These are phyloP conservation scores for Stomorhina lunata DNA, from an alignment of 2,888 invertebrate species.

Conservation along the genomic window DNA sequence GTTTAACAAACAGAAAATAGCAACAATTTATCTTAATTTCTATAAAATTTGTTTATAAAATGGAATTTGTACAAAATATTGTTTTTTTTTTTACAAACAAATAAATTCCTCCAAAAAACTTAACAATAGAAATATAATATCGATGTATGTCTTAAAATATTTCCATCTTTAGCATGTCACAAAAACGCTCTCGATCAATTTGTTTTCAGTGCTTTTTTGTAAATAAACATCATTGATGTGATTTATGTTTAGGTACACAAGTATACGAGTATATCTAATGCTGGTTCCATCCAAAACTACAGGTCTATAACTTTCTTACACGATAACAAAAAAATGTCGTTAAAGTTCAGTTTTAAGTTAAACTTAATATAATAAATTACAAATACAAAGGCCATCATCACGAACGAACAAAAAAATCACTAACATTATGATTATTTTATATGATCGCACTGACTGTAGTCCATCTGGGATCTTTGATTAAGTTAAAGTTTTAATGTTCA, in stretches of 20 bases:
- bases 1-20: constrained; percentile 7
- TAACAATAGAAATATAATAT: neutral
- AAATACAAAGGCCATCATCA: neutral
- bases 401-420: neutral
- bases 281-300: neutral
- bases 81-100: constrained; percentile 4
- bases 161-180: constrained; percentile 41
- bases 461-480: constrained; percentile 27
- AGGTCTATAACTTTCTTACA: constrained; percentile 33
- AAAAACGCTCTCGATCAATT: constrained; percentile 43
- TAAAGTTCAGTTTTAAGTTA: constrained; percentile 24
- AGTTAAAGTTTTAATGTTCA: neutral
- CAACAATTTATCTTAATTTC: constrained; percentile 34
- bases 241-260: constrained; percentile 28
- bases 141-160: neutral
- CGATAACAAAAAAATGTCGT: constrained; percentile 1
- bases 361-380: neutral
- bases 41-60: neutral
- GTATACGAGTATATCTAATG: too few species aligned
- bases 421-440: neutral
- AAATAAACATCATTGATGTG: neutral
- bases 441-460: too few species aligned
- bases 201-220: constrained; percentile 6
- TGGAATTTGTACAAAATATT: too few species aligned
- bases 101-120: constrained; percentile 4